Base-by-base conservation (phyloP, 2,113 vertebrate species). In the Zingel zingel region DNA sequence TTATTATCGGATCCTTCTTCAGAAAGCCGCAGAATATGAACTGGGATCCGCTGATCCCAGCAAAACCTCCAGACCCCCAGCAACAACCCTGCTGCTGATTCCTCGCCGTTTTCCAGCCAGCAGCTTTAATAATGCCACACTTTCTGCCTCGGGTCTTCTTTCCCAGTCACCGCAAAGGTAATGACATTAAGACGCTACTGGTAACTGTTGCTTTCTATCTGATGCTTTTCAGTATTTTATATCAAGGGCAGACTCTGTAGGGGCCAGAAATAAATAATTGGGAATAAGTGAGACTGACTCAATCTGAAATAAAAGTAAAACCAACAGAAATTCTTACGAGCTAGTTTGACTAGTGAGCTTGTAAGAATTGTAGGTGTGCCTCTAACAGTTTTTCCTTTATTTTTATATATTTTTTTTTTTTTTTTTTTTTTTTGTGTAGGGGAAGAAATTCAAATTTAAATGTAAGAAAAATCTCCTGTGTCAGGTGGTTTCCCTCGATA, bases 1-100 rank as follows among this genome's bases (percentile, higher is more conserved):
- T 62, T 93, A 91, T 76, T 93, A 91, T 70, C 75, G 1, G 36
- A 10, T 3, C 11, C 86, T 94, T 67, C 77, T 91, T 59, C 89
- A 90, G 57, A 93, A 76, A 85, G 79, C 85, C 56, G 59, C 70
- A 57, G 88, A 91, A 68, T 33, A 9, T 70, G 72, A 84, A 36
- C 76, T 2, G 3, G 66, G 25, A 36, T 79, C 79, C 27, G 5
- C 30, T n/a, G 79, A 78, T 59, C 4, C 39, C 16, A 64, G 71
- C n/a, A 78, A 72, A 54, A 33, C 58, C 33, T 48, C 9, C 43
- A 69, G 76, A 74, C 39, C 19, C 15, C 61, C 72, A 70, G 56
- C 50, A 57, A 9, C 84, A 50, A 2, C 43, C 27, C 82, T 63
- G 0, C 74, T 78, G 61, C 71, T 83, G 70, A 64, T 66, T 72